Base-by-base conservation (phyloP, 2,888 invertebrate species). In the Cheilosia pagana region DNA sequence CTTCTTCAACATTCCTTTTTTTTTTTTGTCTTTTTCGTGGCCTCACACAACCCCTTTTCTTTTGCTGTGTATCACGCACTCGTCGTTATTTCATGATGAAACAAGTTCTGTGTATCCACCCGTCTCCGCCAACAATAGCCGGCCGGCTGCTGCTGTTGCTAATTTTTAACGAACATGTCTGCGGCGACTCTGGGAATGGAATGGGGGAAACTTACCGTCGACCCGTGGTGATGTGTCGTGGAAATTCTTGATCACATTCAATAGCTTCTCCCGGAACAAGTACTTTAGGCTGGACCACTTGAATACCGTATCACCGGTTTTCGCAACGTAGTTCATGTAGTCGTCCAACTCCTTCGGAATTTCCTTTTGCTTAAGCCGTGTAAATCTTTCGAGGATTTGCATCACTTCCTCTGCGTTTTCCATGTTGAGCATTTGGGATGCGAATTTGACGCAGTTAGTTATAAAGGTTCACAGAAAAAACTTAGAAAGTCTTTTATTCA, bases 251-350 rank as follows among this genome's bases (percentile, higher is more conserved):
- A 98, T 96, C 52, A 98, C 98, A 88, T 94, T 94, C 48, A 97
- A 93, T 50, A 98, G 93, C 92, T 98, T 98, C 90, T 96, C 96
- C 87, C 96, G 95, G 91, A 98, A 96, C 88, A 98, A 94, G 90
- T 95, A 95, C 92, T 97, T 97, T 62, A 98, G 94, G 87, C 96
- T 93, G 53, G 96, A 93, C 98, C 98, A 98, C 89, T 97, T 97
- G 91, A 97, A 98, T 87, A 98, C 95, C 43, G 97, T 97, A 92
- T 98, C 97, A 87, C 98, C 98, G 89, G 98, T 98, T 92, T 96
- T 96, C 5, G 98, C 98, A 87, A 98, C 97, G 93, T 96, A 96
- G 78, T 90, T 89, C 87, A 98, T 93, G 91, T 98, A 98, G 81
- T 97, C 97, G 89, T 98, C 98, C 81, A 98, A 93, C 90, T 97